A percentile compares a stretch with the other conserved stretches of the same genome.
Conservation (phyloP, 1,140 invertebrate genomes). For the Andrena cerasifolii region DNA sequence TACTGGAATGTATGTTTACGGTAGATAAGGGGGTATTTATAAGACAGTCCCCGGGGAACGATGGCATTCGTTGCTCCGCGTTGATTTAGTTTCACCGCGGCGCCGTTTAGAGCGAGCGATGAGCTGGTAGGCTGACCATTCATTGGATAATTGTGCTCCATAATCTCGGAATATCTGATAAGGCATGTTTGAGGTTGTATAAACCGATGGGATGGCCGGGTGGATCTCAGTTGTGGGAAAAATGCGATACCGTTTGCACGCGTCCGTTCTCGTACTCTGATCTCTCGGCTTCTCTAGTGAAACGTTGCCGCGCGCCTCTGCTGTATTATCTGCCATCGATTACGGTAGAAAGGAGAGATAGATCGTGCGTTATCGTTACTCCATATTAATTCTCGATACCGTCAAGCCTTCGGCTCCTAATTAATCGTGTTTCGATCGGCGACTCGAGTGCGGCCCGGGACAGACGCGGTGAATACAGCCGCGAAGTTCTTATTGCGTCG, state of each 20-base stretch:
- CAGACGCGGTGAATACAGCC: too few species aligned
- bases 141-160: constrained; percentile 69
- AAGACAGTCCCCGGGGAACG: neutral
- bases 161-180: constrained; percentile 71
- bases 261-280: neutral
- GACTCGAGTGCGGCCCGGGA: too few species aligned
- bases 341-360: neutral
- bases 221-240: constrained; percentile 58
- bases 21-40: too few species aligned
- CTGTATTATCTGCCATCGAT: too few species aligned
- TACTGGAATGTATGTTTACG: too few species aligned
- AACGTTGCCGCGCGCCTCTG: too few species aligned
- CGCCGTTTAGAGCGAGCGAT: constrained; percentile 30
- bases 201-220: constrained; percentile 22
- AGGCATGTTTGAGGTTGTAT: constrained; percentile 32
- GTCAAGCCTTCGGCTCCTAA: neutral
- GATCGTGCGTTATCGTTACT: neutral
- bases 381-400: neutral
- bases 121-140: constrained; percentile 59
- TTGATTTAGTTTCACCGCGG: neutral
- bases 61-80: neutral
- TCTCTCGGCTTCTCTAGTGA: neutral
- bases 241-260: constrained; percentile 45
- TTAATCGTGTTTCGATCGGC: neutral
- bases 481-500: neutral